Conservation (phyloP, 2,888 invertebrate species). For the Mystacides longicornis region DNA sequence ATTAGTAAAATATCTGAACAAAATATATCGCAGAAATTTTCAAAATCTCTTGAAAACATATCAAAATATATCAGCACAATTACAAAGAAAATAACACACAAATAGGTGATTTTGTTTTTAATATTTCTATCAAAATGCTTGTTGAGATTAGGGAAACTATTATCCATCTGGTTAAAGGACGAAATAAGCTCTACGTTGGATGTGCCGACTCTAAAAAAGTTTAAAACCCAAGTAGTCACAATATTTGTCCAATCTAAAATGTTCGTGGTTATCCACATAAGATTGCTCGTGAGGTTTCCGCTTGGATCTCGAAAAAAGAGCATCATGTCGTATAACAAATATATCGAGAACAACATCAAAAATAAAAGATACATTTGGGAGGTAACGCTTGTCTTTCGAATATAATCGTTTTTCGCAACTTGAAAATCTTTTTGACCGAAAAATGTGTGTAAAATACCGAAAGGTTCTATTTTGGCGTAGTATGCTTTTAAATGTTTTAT, state of each 20-base stretch:
- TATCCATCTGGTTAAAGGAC: not conserved
- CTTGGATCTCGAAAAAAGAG: not conserved
- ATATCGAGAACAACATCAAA: not conserved
- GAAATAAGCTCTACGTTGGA: too few relatives aligned
- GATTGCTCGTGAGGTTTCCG: not conserved
- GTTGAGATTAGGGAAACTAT: not conserved
- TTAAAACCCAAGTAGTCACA: not conserved
- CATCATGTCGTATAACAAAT: not conserved
- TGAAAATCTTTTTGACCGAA: not conserved
- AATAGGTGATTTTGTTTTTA: too few relatives aligned
- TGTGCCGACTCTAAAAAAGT: not conserved
- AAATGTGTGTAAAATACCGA: not conserved
- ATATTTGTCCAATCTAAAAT: not conserved
- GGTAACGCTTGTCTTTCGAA: not conserved
- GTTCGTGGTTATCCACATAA: not conserved
- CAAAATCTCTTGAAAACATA: not conserved
- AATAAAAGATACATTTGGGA: not conserved
- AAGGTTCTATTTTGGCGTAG: not conserved
- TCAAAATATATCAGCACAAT: not conserved
- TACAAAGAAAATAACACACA: too few relatives aligned
- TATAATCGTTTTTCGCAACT: not conserved
- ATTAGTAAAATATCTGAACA: not conserved
- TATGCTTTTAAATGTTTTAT: not conserved
- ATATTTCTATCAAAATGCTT: too few relatives aligned
- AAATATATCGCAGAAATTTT: not conserved